Percentiles rank a stretch among this genome's conserved stretches.
These are phyloP conservation scores for Drosophila pectinifera DNA, from an alignment of 1,140 invertebrate genomes.

Conservation along the genomic window DNA sequence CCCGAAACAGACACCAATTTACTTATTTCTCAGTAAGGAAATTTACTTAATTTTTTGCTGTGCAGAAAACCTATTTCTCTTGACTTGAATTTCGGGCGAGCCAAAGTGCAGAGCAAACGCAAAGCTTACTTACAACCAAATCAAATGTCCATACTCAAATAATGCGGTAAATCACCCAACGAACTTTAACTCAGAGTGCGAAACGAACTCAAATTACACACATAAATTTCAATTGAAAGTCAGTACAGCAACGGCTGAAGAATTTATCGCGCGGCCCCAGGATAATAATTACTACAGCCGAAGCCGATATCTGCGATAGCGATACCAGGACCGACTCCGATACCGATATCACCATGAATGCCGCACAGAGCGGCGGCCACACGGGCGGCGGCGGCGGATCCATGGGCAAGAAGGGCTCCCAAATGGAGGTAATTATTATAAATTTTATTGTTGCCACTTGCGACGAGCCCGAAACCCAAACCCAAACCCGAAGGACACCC, in stretches of 20 bases:
- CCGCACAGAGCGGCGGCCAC: constrained; percentile 85
- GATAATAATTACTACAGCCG: constrained; percentile 36
- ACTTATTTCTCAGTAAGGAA: not conserved
- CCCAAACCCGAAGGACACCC: not conserved
- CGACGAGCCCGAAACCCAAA: not conserved
- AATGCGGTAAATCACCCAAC: constrained; percentile 40
- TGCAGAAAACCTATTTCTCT: constrained; percentile 15
- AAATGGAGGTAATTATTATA: constrained; percentile 85
- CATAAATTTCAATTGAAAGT: constrained; percentile 62
- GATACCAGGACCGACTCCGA: not conserved
- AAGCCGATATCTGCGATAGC: constrained; percentile 7
- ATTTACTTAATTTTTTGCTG: not conserved
- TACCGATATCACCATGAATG: constrained; percentile 80
- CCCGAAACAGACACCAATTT: too few species aligned
- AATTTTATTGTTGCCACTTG: constrained; percentile 36
- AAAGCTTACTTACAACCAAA: constrained; percentile 15
- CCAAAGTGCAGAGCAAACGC: constrained; percentile 22
- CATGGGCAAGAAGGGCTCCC: constrained; percentile 85
- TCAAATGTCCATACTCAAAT: constrained; percentile 28
- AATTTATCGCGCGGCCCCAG: constrained; percentile 50
- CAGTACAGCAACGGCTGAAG: constrained; percentile 1
- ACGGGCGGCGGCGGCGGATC: constrained; percentile 82
- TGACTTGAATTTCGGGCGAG: constrained; percentile 34
- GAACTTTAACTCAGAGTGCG: constrained; percentile 19
- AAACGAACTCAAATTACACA: constrained; percentile 38